Conservation (phyloP, 2,888 invertebrate genomes). For the Cheilosia pagana region DNA sequence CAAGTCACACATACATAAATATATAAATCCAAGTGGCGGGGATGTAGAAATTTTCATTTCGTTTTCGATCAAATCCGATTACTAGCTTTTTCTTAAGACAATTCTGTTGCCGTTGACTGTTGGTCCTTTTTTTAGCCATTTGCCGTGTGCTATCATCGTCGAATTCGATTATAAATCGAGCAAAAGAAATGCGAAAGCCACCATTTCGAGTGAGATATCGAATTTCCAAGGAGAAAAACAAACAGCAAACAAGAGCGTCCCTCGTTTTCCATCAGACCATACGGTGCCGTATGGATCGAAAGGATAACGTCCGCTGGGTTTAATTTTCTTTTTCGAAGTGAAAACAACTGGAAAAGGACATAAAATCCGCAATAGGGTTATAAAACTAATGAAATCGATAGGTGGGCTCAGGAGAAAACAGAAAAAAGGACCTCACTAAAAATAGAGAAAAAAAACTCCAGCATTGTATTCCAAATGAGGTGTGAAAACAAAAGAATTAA, state of each 20-base stretch:
- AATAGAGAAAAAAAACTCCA: background rate
- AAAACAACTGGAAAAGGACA: conserved; percentile 54
- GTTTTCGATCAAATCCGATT: conserved; percentile 53
- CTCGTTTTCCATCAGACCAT: conserved; percentile 54
- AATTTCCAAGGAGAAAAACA: conserved; percentile 42
- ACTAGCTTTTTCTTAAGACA: background rate
- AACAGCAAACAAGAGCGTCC: conserved; percentile 31
- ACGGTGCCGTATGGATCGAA: conserved; percentile 60
- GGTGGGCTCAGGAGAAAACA: conserved; percentile 48
- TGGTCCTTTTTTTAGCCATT: conserved; percentile 69
- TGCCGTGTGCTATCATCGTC: conserved; percentile 34
- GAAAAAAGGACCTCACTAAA: conserved; percentile 24
- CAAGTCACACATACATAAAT: conserved; percentile 2
- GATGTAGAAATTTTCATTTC: conserved; percentile 1
- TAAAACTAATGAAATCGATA: conserved; percentile 72
- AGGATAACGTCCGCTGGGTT: conserved; percentile 27
- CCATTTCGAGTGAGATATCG: conserved; percentile 66
- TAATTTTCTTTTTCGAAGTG: conserved; percentile 40
- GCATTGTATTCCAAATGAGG: conserved; percentile 39
- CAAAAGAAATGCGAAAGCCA: conserved; percentile 64
- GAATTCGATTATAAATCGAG: conserved; percentile 72
- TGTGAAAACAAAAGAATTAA: conserved; percentile 60
- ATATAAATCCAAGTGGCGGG: background rate
- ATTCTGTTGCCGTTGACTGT: background rate
- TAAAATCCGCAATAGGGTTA: conserved; percentile 65